These are phyloP conservation scores for Parazoanthus atlanticus DNA, from an alignment of 92 coral and sea anemone genomes.

Conservation along the genomic window DNA sequence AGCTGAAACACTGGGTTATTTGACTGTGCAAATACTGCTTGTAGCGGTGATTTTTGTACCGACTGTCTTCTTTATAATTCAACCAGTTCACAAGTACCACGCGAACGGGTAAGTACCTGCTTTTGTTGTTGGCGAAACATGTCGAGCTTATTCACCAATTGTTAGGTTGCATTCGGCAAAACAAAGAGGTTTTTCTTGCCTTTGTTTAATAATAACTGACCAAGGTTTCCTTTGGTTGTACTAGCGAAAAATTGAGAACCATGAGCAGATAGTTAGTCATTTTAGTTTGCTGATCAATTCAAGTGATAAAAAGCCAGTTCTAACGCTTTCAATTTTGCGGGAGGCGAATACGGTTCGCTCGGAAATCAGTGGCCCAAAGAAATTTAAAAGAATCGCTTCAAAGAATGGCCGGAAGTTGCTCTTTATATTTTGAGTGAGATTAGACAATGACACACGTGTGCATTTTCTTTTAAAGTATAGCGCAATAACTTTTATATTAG, in stretches of 20 bases:
- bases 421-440: neutral
- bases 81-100: constrained; percentile 71
- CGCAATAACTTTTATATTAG: no score
- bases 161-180: no score
- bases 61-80: constrained; percentile 75
- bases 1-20: constrained; percentile 49
- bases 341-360: neutral
- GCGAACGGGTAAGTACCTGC: constrained; percentile 28
- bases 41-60: constrained; percentile 72
- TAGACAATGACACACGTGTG: neutral
- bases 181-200: no score
- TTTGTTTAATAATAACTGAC: no score
- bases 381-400: neutral
- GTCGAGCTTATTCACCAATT: neutral
- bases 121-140: neutral
- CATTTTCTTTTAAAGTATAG: neutral
- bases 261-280: no score
- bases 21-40: constrained; percentile 65
- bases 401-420: neutral
- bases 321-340: no score
- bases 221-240: no score
- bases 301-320: neutral
- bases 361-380: neutral
- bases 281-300: neutral
- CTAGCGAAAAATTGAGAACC: no score